Evolutionary conservation across 1,140 invertebrate species (phyloP).

Genomic region (Drosophila pseudoobscura): DNA sequence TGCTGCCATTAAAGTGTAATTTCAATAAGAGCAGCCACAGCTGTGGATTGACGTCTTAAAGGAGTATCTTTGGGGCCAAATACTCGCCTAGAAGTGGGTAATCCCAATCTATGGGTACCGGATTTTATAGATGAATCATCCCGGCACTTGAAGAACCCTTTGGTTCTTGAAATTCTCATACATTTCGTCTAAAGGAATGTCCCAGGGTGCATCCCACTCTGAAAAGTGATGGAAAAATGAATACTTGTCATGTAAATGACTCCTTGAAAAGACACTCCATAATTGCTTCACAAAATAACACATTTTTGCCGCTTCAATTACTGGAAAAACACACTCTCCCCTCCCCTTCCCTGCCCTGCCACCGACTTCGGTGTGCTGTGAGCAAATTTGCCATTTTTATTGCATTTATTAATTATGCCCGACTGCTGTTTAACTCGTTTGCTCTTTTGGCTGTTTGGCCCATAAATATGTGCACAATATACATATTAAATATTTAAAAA

Average conservation of each 20-base stretch:
- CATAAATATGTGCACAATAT: constrained; percentile 29
- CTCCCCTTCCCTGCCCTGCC: background rate
- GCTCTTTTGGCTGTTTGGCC: constrained; percentile 34
- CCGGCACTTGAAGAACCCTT: no score
- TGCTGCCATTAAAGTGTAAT: background rate
- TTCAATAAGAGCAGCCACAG: background rate
- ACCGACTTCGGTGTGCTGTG: background rate
- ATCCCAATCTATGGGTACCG: no score
- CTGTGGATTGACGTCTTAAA: constrained; percentile 1
- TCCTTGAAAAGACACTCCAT: no score
- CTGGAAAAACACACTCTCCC: constrained; percentile 13
- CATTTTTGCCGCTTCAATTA: constrained; percentile 12
- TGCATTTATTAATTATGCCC: constrained; percentile 53
- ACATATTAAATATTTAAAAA: constrained; percentile 30
- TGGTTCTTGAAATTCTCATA: no score
- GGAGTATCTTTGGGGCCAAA: background rate
- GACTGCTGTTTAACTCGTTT: constrained; percentile 42
- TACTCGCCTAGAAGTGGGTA: background rate
- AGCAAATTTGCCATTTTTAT: constrained; percentile 48
- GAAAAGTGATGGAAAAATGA: no score
- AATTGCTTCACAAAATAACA: no score
- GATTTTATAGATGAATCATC: no score
- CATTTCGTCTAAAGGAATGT: no score
- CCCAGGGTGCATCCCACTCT: no score
- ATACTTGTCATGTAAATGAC: no score